These are phyloP conservation scores for Phyllopteryx taeniolatus DNA, from an alignment of 2,113 vertebrate species.

Conservation along the genomic window DNA sequence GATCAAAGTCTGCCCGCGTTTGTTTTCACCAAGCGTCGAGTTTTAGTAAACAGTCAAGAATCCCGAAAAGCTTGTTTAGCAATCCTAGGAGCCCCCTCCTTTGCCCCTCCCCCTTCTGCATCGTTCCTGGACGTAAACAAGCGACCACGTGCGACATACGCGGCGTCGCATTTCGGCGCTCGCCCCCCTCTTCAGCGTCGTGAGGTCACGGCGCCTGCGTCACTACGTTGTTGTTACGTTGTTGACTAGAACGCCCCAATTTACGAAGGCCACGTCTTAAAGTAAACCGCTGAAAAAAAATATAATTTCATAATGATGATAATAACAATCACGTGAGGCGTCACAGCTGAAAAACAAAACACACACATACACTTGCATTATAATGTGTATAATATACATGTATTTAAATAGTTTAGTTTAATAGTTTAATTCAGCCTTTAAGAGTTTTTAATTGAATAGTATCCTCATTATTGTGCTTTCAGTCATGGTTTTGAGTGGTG, in stretches of 20 bases:
- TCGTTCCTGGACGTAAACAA: slow-evolving; percentile 71
- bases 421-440: no score
- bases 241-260: background rate
- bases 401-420: no score
- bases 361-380: no score
- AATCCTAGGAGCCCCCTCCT: slow-evolving; percentile 5
- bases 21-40: slow-evolving; percentile 13
- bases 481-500: no score
- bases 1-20: background rate
- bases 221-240: background rate
- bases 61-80: slow-evolving; percentile 51
- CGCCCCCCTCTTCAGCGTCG: background rate
- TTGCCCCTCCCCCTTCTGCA: background rate
- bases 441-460: no score
- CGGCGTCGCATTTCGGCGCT: slow-evolving; percentile 43
- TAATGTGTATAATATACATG: no score
- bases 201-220: slow-evolving; percentile 34
- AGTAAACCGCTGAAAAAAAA: no score
- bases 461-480: no score
- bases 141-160: slow-evolving; percentile 65
- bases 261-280: background rate
- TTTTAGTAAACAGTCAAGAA: slow-evolving; percentile 33
- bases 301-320: no score
- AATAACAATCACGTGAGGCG: no score
- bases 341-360: no score